Percentiles rank a stretch among this genome's conserved stretches.
phyloP scores from a whole-genome alignment of 2,113 vertebrate genomes.

The Podilymbus podiceps region DNA sequence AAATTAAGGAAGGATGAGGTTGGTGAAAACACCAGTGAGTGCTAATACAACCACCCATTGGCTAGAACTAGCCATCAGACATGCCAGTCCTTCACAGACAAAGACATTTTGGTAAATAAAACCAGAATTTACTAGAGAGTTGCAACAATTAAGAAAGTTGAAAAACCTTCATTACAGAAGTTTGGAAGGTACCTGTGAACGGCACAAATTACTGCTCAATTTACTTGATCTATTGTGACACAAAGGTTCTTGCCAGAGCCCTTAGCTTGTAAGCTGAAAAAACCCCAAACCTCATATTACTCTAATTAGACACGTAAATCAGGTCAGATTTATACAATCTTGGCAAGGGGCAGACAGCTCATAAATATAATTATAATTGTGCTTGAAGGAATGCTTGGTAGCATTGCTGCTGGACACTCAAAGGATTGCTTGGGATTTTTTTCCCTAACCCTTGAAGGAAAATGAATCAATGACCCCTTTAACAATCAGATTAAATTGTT shows the following conservation, averaged over 20 bases:
- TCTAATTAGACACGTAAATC: conserved; percentile 40
- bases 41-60: neutral
- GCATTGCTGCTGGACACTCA: neutral
- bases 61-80: neutral
- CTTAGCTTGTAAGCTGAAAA: neutral
- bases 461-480: neutral
- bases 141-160: neutral
- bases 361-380: conserved; percentile 3
- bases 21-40: neutral
- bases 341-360: neutral
- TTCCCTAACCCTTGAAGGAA: neutral
- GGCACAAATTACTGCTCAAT: neutral
- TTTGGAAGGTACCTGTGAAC: neutral
- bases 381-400: neutral
- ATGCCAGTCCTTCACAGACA: neutral
- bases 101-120: neutral
- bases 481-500: neutral
- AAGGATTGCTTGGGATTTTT: neutral
- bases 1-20: neutral
- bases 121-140: neutral
- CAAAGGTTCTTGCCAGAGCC: neutral
- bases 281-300: neutral
- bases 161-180: neutral
- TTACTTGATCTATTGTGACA: conserved; percentile 6
- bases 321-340: conserved; percentile 11